A percentile compares a stretch with the other conserved stretches of the same genome.
These are phyloP conservation scores for Dolichoris vasculosae DNA, from an alignment of 1,140 invertebrate genomes.

Conservation along the genomic window DNA sequence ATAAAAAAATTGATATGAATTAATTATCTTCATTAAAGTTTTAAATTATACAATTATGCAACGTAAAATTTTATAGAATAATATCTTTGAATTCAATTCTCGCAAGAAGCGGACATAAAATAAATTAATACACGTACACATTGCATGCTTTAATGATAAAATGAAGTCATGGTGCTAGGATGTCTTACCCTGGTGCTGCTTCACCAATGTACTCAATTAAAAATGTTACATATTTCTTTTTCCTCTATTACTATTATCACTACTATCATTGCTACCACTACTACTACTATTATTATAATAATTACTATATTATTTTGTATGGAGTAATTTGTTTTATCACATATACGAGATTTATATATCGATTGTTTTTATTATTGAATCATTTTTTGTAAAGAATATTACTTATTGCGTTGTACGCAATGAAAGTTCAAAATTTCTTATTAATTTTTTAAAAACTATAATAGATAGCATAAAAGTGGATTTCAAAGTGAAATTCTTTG, in stretches of 20 bases:
- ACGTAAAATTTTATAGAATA: not conserved
- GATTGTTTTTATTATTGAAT: constrained; percentile 31
- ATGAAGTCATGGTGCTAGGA: constrained; percentile 68
- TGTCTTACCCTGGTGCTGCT: constrained; percentile 64
- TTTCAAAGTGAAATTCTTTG: constrained; percentile 40
- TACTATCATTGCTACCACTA: not conserved
- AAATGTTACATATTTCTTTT: constrained; percentile 3
- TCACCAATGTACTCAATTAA: constrained; percentile 34
- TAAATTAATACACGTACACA: constrained; percentile 19
- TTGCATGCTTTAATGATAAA: constrained; percentile 10
- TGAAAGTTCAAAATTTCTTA: constrained; percentile 16
- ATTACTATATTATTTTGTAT: constrained; percentile 22
- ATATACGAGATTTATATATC: constrained; percentile 37
- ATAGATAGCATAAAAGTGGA: not conserved
- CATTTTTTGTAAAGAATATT: constrained; percentile 17
- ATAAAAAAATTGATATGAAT: too few relatives aligned
- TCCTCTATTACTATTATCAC: constrained; percentile 1
- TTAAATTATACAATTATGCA: not conserved
- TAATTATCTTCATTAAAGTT: too few relatives aligned
- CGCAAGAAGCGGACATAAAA: not conserved
- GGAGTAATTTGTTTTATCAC: constrained; percentile 33
- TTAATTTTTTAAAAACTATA: constrained; percentile 33
- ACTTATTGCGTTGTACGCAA: not conserved
- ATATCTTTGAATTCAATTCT: not conserved
- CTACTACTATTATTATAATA: not conserved